Base-by-base conservation (phyloP, 2,113 vertebrate genomes). In the Aspidoscelis tigris region DNA sequence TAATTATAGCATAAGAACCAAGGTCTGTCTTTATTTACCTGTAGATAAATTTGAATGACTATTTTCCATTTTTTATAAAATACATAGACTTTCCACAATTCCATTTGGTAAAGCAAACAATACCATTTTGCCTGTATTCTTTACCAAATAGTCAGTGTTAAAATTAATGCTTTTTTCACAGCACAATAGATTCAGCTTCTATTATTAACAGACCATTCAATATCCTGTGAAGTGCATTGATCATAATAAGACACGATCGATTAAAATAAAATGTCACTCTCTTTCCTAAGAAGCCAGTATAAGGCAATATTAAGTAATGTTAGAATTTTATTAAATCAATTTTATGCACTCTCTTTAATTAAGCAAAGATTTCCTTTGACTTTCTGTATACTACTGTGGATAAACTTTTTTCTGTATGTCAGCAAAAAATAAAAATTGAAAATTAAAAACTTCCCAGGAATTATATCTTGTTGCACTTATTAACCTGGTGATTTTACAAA, bases 171-270 rank as follows among this genome's bases (percentile, higher is more conserved):
- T 68, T 79, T 90, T 92, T 94, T 89, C 93, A 89, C 83, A 89
- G 2, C 20, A 50, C 83, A 73, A 55, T 41, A 86, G 91, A 90
- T 90, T 93, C 91, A 76, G 88, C 33, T 72, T 91, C 93, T 93
- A 93, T 93, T 93, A 93, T 92, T 95, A 93, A 93, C 82, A 70
- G 73, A 93, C 21, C 70, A 80, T 93, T 90, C 88, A 89, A 84
- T 86, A 90, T 75, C 87, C 65, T 78, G 66, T 87, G 89, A 76
- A 92, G 26, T 5, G 84, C 88, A 96, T 95, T 92, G 95, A 95
- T 96, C 95, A 95, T 94, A 95, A 95, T 95, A 94, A 95, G 95
- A 94, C 93, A 91, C 76, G 81, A 95, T 96, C 83, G 94, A 96
- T 95, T 95, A 92, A 86, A 85, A 75, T 83, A 91, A 94, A 95